A percentile compares a stretch with the other conserved stretches of the same genome.
Conservation (phyloP, 2,797 vertebrate genomes). For the Chaetodon trifasciatus region DNA sequence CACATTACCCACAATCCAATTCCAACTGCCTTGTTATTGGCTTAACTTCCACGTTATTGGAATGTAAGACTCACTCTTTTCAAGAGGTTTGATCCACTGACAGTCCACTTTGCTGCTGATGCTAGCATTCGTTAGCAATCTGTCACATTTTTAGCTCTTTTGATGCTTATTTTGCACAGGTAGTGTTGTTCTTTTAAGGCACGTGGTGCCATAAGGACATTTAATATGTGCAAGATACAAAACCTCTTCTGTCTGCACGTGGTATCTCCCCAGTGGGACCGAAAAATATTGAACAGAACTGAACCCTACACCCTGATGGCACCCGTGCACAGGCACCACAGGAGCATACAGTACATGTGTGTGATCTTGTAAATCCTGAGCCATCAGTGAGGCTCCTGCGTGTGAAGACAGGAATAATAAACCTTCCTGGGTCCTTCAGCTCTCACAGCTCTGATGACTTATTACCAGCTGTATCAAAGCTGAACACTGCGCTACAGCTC, state of each 20-base stretch:
- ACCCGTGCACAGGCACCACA: background rate
- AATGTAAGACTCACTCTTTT: too few relatives aligned
- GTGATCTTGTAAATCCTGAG: conserved; percentile 43
- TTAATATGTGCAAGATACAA: background rate
- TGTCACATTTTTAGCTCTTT: background rate
- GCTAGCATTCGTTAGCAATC: background rate
- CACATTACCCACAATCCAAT: too few relatives aligned
- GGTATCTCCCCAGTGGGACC: background rate
- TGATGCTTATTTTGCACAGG: background rate
- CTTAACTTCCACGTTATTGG: too few relatives aligned
- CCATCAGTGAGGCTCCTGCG: conserved; percentile 21
- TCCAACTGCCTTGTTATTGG: too few relatives aligned
- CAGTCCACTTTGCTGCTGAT: background rate
- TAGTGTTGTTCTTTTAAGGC: background rate
- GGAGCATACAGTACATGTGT: background rate
- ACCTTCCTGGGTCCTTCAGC: conserved; percentile 56
- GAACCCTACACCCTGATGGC: background rate
- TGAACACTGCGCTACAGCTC: conserved; percentile 43
- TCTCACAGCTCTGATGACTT: conserved; percentile 69
- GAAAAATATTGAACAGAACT: background rate
- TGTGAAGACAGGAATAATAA: conserved; percentile 55
- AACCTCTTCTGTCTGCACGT: background rate
- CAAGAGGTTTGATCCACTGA: background rate
- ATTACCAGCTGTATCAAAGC: conserved; percentile 64
- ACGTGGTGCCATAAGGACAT: background rate